phyloP scores from a whole-genome alignment of 2,797 vertebrate species.

The Anableps anableps region DNA sequence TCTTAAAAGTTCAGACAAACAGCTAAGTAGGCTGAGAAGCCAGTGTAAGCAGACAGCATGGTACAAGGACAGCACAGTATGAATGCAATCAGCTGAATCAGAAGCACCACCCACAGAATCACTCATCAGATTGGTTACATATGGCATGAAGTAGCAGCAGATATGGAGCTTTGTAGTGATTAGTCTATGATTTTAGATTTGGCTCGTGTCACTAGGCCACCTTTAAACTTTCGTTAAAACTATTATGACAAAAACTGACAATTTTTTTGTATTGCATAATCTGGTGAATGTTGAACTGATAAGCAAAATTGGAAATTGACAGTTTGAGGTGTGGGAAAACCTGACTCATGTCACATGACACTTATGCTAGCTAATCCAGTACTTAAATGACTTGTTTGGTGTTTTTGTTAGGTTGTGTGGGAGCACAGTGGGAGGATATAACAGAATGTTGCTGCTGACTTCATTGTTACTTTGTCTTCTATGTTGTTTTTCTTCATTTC shows the following conservation, averaged over 20 bases:
- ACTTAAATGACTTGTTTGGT: neutral
- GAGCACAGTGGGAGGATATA: neutral
- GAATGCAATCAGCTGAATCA: neutral
- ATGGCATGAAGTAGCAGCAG: neutral
- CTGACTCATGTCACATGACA: neutral
- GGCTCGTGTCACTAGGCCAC: neutral
- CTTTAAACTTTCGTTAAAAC: neutral
- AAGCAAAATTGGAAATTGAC: neutral
- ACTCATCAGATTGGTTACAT: neutral
- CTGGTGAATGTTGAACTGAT: neutral
- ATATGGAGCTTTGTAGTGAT: neutral
- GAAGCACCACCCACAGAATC: constrained; percentile 1
- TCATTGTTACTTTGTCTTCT: neutral
- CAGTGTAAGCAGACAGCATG: neutral
- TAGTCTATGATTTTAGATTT: neutral
- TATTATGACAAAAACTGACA: neutral
- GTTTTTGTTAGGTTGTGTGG: neutral
- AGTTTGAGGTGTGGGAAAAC: neutral
- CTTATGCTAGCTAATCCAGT: neutral
- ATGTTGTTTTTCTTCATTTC: neutral
- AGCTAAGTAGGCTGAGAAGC: neutral
- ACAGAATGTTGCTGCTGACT: neutral
- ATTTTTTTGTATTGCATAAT: neutral
- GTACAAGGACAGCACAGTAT: neutral
- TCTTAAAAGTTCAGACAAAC: neutral